Evolutionary conservation across 1,140 invertebrate species (phyloP).

Genomic region (Telenomus remus): DNA sequence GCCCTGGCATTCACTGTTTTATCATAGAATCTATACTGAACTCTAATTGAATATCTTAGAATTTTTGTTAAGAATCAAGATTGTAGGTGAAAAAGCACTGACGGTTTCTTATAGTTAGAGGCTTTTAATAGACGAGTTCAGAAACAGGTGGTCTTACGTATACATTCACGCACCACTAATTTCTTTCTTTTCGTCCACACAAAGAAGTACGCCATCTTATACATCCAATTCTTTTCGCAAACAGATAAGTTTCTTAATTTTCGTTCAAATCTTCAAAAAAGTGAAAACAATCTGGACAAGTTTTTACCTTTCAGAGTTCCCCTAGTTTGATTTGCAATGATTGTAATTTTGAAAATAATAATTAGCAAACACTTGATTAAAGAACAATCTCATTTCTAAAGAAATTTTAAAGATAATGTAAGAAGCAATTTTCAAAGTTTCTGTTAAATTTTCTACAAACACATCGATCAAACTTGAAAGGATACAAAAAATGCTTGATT

Average conservation of each 20-base stretch:
- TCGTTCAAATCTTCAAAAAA: too few relatives aligned
- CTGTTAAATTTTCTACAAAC: too few relatives aligned
- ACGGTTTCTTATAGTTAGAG: constrained; percentile 17
- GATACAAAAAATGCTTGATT: constrained; percentile 8
- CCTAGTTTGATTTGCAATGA: too few relatives aligned
- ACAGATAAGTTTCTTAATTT: too few relatives aligned
- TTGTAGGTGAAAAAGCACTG: constrained; percentile 56
- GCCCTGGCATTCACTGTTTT: constrained; percentile 70
- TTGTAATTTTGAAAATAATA: too few relatives aligned
- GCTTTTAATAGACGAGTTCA: constrained; percentile 11
- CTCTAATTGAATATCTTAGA: constrained; percentile 67
- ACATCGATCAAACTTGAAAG: neutral
- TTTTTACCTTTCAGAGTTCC: too few relatives aligned
- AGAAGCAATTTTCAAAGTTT: too few relatives aligned
- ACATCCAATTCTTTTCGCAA: neutral
- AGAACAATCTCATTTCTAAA: too few relatives aligned
- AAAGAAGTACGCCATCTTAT: constrained; percentile 16
- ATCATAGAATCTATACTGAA: constrained; percentile 65
- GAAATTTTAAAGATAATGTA: too few relatives aligned
- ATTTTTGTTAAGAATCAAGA: constrained; percentile 59
- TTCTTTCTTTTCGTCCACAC: constrained; percentile 67
- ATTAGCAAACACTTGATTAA: too few relatives aligned
- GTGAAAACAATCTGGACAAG: too few relatives aligned
- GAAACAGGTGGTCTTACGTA: constrained; percentile 66
- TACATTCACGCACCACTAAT: constrained; percentile 71